Evolutionary conservation across 2,888 invertebrate species (phyloP).

Genomic region (Thyatira batis): DNA sequence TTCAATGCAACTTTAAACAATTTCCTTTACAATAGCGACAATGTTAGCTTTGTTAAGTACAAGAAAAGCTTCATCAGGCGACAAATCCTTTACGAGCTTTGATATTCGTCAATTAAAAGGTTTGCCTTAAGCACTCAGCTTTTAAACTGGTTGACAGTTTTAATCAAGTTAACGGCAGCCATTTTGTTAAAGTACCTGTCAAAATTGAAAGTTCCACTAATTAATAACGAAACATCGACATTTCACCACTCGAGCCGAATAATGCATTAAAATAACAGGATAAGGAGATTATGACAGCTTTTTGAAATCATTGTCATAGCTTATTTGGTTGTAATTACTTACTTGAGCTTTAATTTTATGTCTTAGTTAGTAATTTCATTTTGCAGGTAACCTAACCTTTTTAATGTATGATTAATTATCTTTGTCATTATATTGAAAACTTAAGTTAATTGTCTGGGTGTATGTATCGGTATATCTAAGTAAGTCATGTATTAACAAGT

Average conservation of each 20-base stretch:
- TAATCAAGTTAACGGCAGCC: conserved; percentile 54
- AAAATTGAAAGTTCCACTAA: conserved; percentile 25
- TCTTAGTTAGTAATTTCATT: neutral
- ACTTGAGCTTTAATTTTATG: neutral
- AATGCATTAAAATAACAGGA: neutral
- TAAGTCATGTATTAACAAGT: too few species aligned
- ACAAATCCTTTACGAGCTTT: conserved; percentile 59
- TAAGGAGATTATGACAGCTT: conserved; percentile 1
- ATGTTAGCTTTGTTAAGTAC: too few species aligned
- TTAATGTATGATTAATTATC: too few species aligned
- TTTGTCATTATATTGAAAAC: too few species aligned
- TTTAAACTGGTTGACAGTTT: conserved; percentile 52
- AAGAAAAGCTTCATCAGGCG: too few species aligned
- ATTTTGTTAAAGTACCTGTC: conserved; percentile 51
- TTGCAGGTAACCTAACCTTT: neutral
- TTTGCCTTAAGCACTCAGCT: conserved; percentile 47
- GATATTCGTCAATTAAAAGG: conserved; percentile 59
- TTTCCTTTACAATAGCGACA: too few species aligned
- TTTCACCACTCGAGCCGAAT: neutral
- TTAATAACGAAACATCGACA: neutral
- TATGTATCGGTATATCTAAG: too few species aligned
- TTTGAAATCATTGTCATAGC: neutral
- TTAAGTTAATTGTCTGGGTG: too few species aligned
- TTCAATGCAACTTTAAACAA: too few species aligned
- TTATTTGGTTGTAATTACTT: too few species aligned